These are phyloP conservation scores for Epizoanthus scotinus DNA, from an alignment of 92 coral and sea anemone genomes.

Conservation along the genomic window DNA sequence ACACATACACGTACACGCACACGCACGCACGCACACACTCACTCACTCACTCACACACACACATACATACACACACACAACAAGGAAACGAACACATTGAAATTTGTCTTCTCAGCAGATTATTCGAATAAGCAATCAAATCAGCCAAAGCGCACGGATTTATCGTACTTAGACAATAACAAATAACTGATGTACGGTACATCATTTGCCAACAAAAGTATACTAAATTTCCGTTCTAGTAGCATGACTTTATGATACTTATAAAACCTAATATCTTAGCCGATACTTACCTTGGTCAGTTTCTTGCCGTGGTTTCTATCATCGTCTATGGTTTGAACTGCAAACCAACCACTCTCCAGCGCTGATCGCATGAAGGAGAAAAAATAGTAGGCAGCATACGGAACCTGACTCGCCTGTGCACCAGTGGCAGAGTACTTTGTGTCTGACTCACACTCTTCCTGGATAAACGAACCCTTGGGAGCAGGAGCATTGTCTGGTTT, in stretches of 20 bases:
- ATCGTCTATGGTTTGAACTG: conserved; percentile 69
- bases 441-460: conserved; percentile 79
- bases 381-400: conserved; percentile 57
- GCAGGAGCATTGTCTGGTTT: conserved; percentile 77
- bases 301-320: conserved; percentile 68
- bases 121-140: too few species aligned
- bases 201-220: neutral
- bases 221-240: neutral
- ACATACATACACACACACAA: too few species aligned
- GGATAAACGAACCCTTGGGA: conserved; percentile 77
- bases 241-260: neutral
- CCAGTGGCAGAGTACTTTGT: conserved; percentile 84
- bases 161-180: too few species aligned
- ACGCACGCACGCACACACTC: too few species aligned
- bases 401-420: conserved; percentile 53
- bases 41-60: too few species aligned
- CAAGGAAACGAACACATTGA: too few species aligned
- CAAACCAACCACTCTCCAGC: conserved; percentile 89
- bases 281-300: conserved; percentile 61
- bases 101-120: too few species aligned
- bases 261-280: too few species aligned
- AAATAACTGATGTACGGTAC: too few species aligned
- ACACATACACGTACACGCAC: too few species aligned
- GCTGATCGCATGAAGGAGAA: conserved; percentile 70
- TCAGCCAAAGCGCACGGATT: neutral